phyloP scores from a whole-genome alignment of 1,140 invertebrate genomes.

The Drosophila ficusphila region DNA sequence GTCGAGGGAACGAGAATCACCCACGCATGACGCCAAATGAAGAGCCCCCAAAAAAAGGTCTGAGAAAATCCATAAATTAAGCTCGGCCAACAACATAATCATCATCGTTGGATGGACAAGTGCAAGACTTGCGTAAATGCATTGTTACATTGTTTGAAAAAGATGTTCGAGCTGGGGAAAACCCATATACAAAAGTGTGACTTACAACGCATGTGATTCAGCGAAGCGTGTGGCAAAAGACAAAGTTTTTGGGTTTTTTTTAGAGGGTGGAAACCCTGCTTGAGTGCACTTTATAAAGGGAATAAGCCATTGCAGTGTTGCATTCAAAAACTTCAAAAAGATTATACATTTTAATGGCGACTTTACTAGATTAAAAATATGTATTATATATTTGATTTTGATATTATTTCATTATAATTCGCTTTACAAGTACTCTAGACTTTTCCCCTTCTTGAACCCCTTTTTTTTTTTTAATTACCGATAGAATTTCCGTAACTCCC shows the following conservation, averaged over 20 bases:
- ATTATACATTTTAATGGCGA: neutral
- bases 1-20: slow-evolving; percentile 29
- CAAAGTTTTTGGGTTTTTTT: slow-evolving; percentile 2
- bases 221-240: slow-evolving; percentile 45
- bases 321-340: neutral
- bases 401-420: neutral
- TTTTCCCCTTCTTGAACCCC: too few relatives aligned
- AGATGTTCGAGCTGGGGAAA: neutral
- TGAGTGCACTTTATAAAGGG: neutral
- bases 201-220: slow-evolving; percentile 63
- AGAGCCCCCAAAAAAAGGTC: slow-evolving; percentile 16
- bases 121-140: slow-evolving; percentile 36
- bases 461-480: neutral
- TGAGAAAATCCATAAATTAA: slow-evolving; percentile 76
- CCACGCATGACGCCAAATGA: slow-evolving; percentile 56
- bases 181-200: slow-evolving; percentile 48
- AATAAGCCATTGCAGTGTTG: neutral
- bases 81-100: slow-evolving; percentile 5
- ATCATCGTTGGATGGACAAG: slow-evolving; percentile 2
- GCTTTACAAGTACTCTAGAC: too few relatives aligned
- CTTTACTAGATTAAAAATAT: too few relatives aligned
- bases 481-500: neutral
- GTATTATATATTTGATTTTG: neutral
- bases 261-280: neutral
- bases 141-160: slow-evolving; percentile 32